Evolutionary conservation across 2,888 invertebrate genomes (phyloP).

Genomic region (Idaea straminata): DNA sequence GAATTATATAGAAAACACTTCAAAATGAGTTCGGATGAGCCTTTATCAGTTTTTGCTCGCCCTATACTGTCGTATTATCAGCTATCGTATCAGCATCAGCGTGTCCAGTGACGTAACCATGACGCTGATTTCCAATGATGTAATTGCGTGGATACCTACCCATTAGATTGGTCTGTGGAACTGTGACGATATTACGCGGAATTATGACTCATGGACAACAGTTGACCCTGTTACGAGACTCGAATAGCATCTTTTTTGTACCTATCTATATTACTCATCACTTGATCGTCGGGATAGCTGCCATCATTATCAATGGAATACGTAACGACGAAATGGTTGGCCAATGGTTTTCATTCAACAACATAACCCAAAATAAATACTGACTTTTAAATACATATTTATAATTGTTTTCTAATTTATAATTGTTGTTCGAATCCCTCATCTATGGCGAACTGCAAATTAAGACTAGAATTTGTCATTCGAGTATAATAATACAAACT

Average conservation of each 20-base stretch:
- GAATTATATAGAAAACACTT: not conserved
- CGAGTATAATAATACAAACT: no score
- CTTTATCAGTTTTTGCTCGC: conserved; percentile 7
- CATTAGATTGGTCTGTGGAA: conserved; percentile 50
- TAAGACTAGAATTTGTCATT: not conserved
- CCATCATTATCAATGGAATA: conserved; percentile 54
- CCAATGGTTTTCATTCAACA: conserved; percentile 5
- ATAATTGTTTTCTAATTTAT: no score
- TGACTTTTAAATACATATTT: no score
- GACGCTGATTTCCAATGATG: conserved; percentile 46
- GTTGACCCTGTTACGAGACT: conserved; percentile 52
- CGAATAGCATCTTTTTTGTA: conserved; percentile 56
- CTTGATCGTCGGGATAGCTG: conserved; percentile 46
- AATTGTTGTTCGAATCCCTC: not conserved
- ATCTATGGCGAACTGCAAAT: not conserved
- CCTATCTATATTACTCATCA: conserved; percentile 63
- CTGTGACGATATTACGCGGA: conserved; percentile 65
- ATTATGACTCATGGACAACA: conserved; percentile 59
- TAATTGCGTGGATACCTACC: conserved; percentile 33
- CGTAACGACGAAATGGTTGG: conserved; percentile 35
- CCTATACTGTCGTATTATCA: conserved; percentile 28
- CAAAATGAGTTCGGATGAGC: not conserved
- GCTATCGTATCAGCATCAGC: conserved; percentile 23
- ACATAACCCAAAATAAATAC: no score
- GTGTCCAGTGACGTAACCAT: conserved; percentile 45